Evolutionary conservation across 2,888 invertebrate genomes (phyloP).

Genomic region (Halocaridina rubra): DNA sequence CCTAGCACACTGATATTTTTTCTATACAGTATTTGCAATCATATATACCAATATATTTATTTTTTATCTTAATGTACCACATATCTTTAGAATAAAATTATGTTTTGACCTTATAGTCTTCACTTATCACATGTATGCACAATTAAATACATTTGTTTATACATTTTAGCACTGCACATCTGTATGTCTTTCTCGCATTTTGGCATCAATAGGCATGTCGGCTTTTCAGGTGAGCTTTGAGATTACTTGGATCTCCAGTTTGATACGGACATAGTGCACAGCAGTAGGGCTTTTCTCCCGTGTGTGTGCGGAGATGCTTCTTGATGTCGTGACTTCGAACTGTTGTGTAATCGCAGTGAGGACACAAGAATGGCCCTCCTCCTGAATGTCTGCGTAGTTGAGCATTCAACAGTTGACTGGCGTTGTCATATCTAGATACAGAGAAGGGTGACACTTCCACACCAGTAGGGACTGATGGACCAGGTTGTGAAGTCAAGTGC

Average conservation of each 20-base stretch:
- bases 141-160: too few relatives aligned
- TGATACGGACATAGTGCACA: conserved; percentile 40
- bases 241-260: conserved; percentile 44
- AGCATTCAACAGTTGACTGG: conserved; percentile 6
- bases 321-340: conserved; percentile 43
- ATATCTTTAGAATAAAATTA: too few relatives aligned
- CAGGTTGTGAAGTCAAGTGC: background rate
- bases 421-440: conserved; percentile 18
- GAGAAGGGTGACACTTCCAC: background rate
- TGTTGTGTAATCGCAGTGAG: conserved; percentile 46
- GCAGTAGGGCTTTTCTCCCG: conserved; percentile 46
- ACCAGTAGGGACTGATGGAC: background rate
- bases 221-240: conserved; percentile 36
- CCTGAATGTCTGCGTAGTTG: conserved; percentile 37
- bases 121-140: too few relatives aligned
- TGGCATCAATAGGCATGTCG: too few relatives aligned
- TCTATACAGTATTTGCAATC: too few relatives aligned
- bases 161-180: too few relatives aligned
- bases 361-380: conserved; percentile 28
- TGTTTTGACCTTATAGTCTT: too few relatives aligned
- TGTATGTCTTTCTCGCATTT: too few relatives aligned
- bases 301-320: conserved; percentile 48
- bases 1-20: too few relatives aligned
- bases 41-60: too few relatives aligned
- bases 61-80: too few relatives aligned